Conservation (phyloP, 2,113 vertebrate species). For the Notarius quadriscutis region DNA sequence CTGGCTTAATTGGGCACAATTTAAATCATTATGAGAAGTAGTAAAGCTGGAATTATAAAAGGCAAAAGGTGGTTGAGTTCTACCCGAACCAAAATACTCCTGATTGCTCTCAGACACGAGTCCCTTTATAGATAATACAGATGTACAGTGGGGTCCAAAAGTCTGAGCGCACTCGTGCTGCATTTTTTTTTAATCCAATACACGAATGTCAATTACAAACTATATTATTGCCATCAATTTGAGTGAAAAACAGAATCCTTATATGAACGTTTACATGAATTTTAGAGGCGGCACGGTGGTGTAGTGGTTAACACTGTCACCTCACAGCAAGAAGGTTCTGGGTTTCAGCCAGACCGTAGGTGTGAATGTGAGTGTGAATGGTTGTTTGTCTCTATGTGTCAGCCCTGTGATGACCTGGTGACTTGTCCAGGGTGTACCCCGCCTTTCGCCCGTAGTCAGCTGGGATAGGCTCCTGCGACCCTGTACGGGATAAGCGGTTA, state of each 20-base stretch:
- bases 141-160: background rate
- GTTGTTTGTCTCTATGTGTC: no score
- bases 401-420: no score
- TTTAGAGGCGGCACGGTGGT: background rate
- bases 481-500: no score
- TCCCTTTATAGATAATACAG: slow-evolving; percentile 55
- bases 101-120: slow-evolving; percentile 61
- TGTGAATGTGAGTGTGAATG: no score
- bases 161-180: background rate
- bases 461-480: no score
- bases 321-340: no score
- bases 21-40: slow-evolving; percentile 70
- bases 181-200: background rate
- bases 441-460: no score
- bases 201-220: background rate
- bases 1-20: slow-evolving; percentile 69
- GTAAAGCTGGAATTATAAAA: slow-evolving; percentile 63
- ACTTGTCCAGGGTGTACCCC: no score
- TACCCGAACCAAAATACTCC: slow-evolving; percentile 39
- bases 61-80: slow-evolving; percentile 52
- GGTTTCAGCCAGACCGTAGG: no score
- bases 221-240: background rate
- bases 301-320: no score
- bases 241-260: background rate
- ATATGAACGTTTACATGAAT: background rate